Evolutionary conservation across 2,113 vertebrate species (phyloP).

Genomic region (Vidua chalybeata): DNA sequence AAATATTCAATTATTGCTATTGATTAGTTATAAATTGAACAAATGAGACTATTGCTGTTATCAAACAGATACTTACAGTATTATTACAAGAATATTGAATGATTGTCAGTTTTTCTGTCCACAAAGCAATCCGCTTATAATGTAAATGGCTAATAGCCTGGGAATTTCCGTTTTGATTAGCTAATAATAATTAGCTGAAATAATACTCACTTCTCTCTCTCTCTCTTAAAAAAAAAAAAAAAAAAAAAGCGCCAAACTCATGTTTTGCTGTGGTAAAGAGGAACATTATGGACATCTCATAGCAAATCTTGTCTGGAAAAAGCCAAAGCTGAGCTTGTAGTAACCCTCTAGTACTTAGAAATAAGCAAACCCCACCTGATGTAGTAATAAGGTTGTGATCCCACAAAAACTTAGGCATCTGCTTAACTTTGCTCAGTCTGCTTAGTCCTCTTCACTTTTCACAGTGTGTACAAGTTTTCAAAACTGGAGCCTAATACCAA

Average conservation of each 20-base stretch:
- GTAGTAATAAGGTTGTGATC: neutral
- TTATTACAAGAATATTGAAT: constrained; percentile 7
- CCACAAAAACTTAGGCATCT: neutral
- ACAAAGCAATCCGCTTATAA: neutral
- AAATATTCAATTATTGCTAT: constrained; percentile 10
- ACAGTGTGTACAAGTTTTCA: neutral
- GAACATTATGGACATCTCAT: neutral
- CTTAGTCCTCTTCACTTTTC: neutral
- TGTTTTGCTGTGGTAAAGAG: neutral
- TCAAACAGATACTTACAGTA: neutral
- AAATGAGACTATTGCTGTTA: neutral
- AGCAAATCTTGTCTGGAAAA: neutral
- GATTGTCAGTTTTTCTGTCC: neutral
- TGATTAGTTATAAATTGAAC: constrained; percentile 23
- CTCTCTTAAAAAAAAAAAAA: neutral
- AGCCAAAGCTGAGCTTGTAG: neutral
- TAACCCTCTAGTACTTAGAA: neutral
- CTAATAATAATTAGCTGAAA: neutral
- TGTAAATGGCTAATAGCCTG: neutral
- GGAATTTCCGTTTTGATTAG: neutral
- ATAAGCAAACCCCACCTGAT: neutral
- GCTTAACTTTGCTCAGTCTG: neutral
- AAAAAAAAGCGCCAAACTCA: neutral
- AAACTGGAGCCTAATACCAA: neutral
- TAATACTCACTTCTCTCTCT: neutral